Percentiles rank a stretch among this genome's conserved stretches.
Conservation (phyloP, 2,113 vertebrate species). For the Pavo muticus region DNA sequence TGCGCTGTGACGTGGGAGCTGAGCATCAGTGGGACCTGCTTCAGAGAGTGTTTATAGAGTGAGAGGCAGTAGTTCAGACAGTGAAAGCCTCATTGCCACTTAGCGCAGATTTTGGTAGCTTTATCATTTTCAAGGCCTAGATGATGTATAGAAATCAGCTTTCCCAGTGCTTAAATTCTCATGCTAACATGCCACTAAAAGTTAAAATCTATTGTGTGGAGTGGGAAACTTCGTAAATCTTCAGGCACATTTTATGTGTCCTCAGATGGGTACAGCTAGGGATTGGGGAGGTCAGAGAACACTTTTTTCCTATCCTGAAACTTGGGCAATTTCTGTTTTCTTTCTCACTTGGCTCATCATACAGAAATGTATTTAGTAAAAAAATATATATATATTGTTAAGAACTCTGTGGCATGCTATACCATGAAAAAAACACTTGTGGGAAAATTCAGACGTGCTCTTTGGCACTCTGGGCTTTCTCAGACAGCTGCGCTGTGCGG, state of each 20-base stretch:
- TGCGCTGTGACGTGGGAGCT: not conserved
- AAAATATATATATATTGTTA: not conserved
- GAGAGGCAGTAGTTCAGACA: not conserved
- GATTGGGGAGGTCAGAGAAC: not conserved
- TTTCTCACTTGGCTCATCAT: not conserved
- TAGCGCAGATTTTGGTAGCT: not conserved
- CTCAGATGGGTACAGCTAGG: not conserved
- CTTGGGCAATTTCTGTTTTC: not conserved
- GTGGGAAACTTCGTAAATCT: not conserved
- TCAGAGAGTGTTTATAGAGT: not conserved
- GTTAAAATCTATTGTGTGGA: not conserved
- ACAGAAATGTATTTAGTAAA: not conserved
- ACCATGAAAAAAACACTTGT: not conserved
- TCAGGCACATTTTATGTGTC: not conserved
- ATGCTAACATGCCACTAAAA: fast-evolving
- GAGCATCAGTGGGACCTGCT: not conserved
- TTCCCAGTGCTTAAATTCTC: not conserved
- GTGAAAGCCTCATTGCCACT: not conserved
- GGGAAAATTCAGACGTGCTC: not conserved
- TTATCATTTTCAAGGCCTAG: not conserved
- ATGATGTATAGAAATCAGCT: not conserved
- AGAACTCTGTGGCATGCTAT: not conserved
- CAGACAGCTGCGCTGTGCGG: not conserved
- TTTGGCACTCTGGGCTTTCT: not conserved
- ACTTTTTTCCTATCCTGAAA: not conserved